Evolutionary conservation across 1,140 invertebrate species (phyloP).

Genomic region (Pogonus chalceus): DNA sequence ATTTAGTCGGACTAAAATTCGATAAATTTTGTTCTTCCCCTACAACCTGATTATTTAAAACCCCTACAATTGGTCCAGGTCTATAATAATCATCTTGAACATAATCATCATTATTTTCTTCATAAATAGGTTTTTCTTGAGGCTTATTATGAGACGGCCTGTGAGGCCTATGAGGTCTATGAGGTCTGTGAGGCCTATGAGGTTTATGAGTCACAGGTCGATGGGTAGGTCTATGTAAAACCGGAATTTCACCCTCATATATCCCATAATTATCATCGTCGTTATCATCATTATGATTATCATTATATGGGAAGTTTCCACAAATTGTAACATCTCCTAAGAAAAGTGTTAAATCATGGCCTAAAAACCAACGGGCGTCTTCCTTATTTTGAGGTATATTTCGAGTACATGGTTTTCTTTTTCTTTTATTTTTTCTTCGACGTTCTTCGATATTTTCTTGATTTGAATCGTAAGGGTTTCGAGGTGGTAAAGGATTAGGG

Average conservation of each 20-base stretch:
- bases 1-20: not conserved
- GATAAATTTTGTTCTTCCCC: not conserved
- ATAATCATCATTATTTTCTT: not conserved
- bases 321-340: not conserved
- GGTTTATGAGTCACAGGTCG: not conserved
- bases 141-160: not conserved
- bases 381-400: not conserved
- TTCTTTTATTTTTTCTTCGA: not conserved
- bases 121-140: not conserved
- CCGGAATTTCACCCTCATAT: not conserved
- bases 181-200: not conserved
- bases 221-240: not conserved
- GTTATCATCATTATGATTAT: not conserved
- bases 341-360: not conserved
- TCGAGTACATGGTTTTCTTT: not conserved
- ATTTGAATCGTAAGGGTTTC: too few species aligned
- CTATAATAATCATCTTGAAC: not conserved
- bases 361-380: not conserved
- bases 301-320: not conserved
- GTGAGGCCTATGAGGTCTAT: not conserved
- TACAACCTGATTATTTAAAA: not conserved
- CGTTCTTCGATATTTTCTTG: not conserved
- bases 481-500: too few species aligned
- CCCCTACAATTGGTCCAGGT: not conserved
- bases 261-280: not conserved